phyloP scores from a whole-genome alignment of 1,140 invertebrate species.

The Drosophila ogumai region DNA sequence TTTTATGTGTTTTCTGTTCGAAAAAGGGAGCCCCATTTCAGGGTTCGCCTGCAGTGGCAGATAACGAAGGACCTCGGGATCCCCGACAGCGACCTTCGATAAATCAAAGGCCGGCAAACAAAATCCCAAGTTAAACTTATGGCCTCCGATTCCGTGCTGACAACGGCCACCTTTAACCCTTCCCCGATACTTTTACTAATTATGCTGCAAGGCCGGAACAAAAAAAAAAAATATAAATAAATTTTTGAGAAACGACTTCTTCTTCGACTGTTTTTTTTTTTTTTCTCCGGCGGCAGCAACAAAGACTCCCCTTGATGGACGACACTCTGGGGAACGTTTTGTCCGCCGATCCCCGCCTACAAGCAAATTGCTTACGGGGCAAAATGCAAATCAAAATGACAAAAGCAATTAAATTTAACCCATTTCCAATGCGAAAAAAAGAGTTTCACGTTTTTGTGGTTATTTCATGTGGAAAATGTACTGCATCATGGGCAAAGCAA shows the following conservation, averaged over 20 bases:
- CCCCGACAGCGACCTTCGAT: constrained; percentile 40
- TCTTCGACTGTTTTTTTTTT: constrained; percentile 3
- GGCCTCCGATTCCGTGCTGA: constrained; percentile 55
- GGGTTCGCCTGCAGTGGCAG: constrained; percentile 34
- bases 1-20: constrained; percentile 14
- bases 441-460: constrained; percentile 77
- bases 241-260: constrained; percentile 69
- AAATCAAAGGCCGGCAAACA: constrained; percentile 59
- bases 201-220: constrained; percentile 38
- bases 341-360: constrained; percentile 21
- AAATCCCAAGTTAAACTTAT: constrained; percentile 60
- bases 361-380: constrained; percentile 73
- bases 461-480: constrained; percentile 84
- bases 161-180: constrained; percentile 74
- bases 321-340: constrained; percentile 74
- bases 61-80: constrained; percentile 41
- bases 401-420: constrained; percentile 84
- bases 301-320: constrained; percentile 65
- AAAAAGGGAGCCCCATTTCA: constrained; percentile 44
- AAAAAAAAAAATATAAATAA: constrained; percentile 45
- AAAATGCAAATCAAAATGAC: constrained; percentile 83
- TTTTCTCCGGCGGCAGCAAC: constrained; percentile 10
- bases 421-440: constrained; percentile 71
- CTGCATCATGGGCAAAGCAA: constrained; percentile 66
- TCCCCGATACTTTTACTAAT: constrained; percentile 57